Conservation (phyloP, 2,797 vertebrate species). For the Yasuhikotakia modesta region DNA sequence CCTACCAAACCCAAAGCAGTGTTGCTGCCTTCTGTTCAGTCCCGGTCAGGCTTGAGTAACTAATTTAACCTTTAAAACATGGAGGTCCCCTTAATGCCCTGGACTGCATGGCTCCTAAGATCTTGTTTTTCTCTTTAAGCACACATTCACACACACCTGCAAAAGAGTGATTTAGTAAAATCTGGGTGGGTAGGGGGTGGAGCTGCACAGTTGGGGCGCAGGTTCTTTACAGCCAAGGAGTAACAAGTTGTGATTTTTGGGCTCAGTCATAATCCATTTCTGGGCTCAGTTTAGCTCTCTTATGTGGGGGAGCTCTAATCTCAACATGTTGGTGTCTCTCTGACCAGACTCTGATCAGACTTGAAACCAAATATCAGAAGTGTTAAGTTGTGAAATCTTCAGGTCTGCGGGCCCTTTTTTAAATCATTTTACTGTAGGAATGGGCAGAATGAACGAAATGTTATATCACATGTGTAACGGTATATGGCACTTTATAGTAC, state of each 20-base stretch:
- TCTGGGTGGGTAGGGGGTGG: not conserved
- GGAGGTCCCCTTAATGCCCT: slow-evolving; percentile 71
- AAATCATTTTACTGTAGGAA: not conserved
- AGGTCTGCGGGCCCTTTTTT: not conserved
- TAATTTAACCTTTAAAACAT: slow-evolving; percentile 80
- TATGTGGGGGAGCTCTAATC: slow-evolving; percentile 61
- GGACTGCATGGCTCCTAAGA: slow-evolving; percentile 62
- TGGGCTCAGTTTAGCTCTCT: slow-evolving; percentile 58
- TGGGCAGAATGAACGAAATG: not conserved
- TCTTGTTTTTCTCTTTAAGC: slow-evolving; percentile 69
- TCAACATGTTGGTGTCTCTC: slow-evolving; percentile 31
- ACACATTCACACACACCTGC: slow-evolving; percentile 70
- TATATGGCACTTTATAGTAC: too few relatives aligned
- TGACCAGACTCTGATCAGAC: not conserved
- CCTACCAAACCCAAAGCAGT: slow-evolving; percentile 25
- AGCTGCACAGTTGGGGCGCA: slow-evolving; percentile 19
- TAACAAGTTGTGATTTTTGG: slow-evolving; percentile 46
- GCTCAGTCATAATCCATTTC: slow-evolving; percentile 43
- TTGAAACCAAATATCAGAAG: slow-evolving; percentile 13
- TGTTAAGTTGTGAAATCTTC: slow-evolving; percentile 6
- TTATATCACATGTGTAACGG: not conserved
- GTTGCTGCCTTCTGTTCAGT: slow-evolving; percentile 78
- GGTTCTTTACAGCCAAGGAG: slow-evolving; percentile 20
- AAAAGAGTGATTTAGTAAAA: not conserved
- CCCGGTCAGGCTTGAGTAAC: slow-evolving; percentile 83